Conservation (phyloP, 92 coral and sea anemone species). For the Muricea muricata region DNA sequence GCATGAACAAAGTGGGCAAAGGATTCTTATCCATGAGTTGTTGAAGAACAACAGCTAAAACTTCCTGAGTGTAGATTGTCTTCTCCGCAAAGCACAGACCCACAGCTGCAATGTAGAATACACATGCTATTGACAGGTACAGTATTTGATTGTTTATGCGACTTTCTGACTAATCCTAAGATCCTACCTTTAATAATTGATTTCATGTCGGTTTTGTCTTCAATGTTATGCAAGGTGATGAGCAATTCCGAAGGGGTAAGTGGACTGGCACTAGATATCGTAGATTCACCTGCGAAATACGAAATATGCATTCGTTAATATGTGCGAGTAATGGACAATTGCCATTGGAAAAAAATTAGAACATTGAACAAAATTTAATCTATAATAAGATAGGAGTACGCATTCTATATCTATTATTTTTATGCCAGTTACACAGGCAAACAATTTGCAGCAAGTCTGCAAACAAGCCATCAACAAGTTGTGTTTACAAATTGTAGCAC, state of each 20-base stretch:
- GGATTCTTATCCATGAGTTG: slow-evolving; percentile 98
- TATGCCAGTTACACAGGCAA: too few relatives aligned
- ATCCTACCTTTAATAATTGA: slow-evolving; percentile 93
- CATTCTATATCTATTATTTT: too few relatives aligned
- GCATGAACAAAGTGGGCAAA: slow-evolving; percentile 95
- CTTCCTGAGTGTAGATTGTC: slow-evolving; percentile 99
- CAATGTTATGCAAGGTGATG: slow-evolving; percentile 87
- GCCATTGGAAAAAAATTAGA: too few relatives aligned
- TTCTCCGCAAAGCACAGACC: slow-evolving; percentile 97
- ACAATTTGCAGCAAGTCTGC: too few relatives aligned
- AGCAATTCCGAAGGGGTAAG: slow-evolving; percentile 96
- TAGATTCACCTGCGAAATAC: slow-evolving; percentile 81
- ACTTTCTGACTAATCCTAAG: neutral
- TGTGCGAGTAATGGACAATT: too few relatives aligned
- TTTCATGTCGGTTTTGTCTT: slow-evolving; percentile 91
- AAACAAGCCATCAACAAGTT: too few relatives aligned
- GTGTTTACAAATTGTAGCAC: too few relatives aligned
- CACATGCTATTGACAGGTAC: neutral
- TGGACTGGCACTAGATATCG: slow-evolving; percentile 96
- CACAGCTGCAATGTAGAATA: slow-evolving; percentile 84
- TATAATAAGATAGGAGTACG: too few relatives aligned
- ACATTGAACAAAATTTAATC: too few relatives aligned
- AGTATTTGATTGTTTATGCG: too few relatives aligned
- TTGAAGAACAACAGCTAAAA: slow-evolving; percentile 91
- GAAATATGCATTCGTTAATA: too few relatives aligned